Evolutionary conservation across 2,113 vertebrate species (phyloP), one percentile per base, ranked within the genome.

Genomic region (Lampris incognitus): DNA sequence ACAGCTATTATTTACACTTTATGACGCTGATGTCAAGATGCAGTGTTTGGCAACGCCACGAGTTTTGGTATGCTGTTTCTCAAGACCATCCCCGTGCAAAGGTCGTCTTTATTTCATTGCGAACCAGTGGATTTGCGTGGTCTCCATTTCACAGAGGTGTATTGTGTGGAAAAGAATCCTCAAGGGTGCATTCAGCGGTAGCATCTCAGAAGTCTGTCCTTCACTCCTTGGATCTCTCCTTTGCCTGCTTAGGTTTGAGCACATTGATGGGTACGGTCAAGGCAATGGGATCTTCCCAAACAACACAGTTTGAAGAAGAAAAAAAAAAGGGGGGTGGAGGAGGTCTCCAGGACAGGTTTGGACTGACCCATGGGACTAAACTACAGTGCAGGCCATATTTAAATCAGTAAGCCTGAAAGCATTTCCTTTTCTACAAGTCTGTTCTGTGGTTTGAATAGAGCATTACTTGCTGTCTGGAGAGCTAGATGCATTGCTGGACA

Each of bases 1-100:
- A 84, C 83, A 79, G 85, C 84, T 84, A 86, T 81, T 88, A 87
- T 90, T 90, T 89, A 87, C 80, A 81, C 75, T 83, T 71, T 78
- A 71, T 81, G 79, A 77, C 75, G 78, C 55, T 57, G 60, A 62
- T 84, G 79, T 74, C 48, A 41, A 80, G 51, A 69, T 58, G 46
- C 56, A 57, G 62, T 61, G 54, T 69, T 64, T 74, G 74, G 74
- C 61, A 57, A 40, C 5, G 9, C 41, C 59, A 6, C 2, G 39
- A 44, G 65, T 65, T 40, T 56, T n/a, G 10, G 64, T 6, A 24
- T 62, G 39, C 3, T 49, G 11, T 64, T 37, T 10, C 42, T 64
- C 54, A 7, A 51, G n/a, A 56, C 52, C 42, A 64, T 70, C 40
- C 13, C 8, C 13, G 40, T 9, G 39, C 59, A 61, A 42, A 61